These are phyloP conservation scores for Carterocephalus palaemon DNA, from an alignment of 2,888 invertebrate genomes.

Conservation along the genomic window DNA sequence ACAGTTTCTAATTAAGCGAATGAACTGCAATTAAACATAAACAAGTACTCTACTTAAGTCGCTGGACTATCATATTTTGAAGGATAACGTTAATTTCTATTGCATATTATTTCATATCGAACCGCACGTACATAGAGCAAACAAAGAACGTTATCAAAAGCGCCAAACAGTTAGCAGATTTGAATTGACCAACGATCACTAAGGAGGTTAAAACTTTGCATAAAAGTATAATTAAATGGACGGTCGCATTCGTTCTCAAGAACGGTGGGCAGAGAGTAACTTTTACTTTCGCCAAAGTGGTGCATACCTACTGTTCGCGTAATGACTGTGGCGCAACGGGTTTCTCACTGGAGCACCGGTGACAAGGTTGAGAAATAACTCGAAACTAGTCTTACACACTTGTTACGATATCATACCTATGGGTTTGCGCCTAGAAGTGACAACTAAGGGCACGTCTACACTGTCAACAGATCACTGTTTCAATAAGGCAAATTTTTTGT, in stretches of 20 bases:
- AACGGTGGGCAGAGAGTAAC: slow-evolving; percentile 37
- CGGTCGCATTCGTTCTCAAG: slow-evolving; percentile 27
- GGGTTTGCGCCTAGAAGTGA: slow-evolving; percentile 3
- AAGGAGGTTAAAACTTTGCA: slow-evolving; percentile 10
- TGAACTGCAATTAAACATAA: too few species aligned
- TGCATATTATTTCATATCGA: too few species aligned
- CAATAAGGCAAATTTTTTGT: too few species aligned
- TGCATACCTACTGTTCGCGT: slow-evolving; percentile 50
- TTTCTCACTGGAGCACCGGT: slow-evolving; percentile 64
- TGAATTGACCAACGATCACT: slow-evolving; percentile 8
- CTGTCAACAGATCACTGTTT: too few species aligned
- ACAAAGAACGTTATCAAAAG: slow-evolving; percentile 2
- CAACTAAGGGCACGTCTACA: slow-evolving; percentile 4
- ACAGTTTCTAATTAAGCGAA: too few species aligned
- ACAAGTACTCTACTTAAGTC: too few species aligned
- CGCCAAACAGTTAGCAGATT: slow-evolving; percentile 1
- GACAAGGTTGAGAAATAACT: slow-evolving; percentile 74
- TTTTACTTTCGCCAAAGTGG: slow-evolving; percentile 74
- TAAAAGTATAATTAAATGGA: slow-evolving; percentile 15
- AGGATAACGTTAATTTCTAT: slow-evolving; percentile 2
- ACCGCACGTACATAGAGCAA: too few species aligned
- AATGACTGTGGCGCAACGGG: slow-evolving; percentile 49
- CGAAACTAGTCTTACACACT: slow-evolving; percentile 49
- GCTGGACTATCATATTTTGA: background rate
- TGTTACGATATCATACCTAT: slow-evolving; percentile 35